Evolutionary conservation across 2,888 invertebrate genomes (phyloP).

Genomic region (Atherix ibis): DNA sequence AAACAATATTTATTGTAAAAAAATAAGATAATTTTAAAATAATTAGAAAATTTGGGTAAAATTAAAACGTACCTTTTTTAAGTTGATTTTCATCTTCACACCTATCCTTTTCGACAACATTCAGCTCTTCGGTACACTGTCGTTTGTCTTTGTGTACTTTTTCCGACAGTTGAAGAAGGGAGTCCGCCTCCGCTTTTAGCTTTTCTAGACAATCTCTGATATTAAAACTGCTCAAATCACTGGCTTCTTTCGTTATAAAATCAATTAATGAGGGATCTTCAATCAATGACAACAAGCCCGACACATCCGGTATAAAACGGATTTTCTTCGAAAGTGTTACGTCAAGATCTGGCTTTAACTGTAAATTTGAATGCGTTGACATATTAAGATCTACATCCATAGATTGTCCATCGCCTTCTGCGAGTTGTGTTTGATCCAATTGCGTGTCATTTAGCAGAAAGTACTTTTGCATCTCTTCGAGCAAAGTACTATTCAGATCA

Average conservation of each 20-base stretch:
- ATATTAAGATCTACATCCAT: conserved; percentile 1
- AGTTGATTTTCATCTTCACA: conserved; percentile 19
- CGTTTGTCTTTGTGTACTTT: conserved; percentile 19
- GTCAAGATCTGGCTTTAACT: background rate
- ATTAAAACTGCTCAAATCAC: conserved; percentile 34
- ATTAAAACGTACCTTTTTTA: conserved; percentile 13
- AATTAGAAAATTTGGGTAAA: too few species aligned
- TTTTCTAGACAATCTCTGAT: conserved; percentile 50
- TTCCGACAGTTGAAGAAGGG: conserved; percentile 45
- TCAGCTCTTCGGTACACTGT: conserved; percentile 12
- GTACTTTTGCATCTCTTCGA: conserved; percentile 35
- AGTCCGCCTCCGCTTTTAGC: conserved; percentile 52
- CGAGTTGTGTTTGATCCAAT: background rate
- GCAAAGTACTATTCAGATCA: conserved; percentile 58
- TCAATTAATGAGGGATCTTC: conserved; percentile 43
- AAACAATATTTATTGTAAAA: too few species aligned
- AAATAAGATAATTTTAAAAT: too few species aligned
- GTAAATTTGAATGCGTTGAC: conserved; percentile 5
- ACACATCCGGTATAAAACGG: conserved; percentile 56
- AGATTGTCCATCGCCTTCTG: conserved; percentile 2
- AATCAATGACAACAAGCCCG: conserved; percentile 40
- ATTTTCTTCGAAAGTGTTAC: conserved; percentile 35
- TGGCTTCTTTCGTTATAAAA: conserved; percentile 39
- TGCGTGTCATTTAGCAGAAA: conserved; percentile 1
- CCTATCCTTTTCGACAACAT: conserved; percentile 15